Evolutionary conservation across 2,797 vertebrate species (phyloP), one percentile per base, ranked within the genome.

Genomic region (Acanthopagrus latus): DNA sequence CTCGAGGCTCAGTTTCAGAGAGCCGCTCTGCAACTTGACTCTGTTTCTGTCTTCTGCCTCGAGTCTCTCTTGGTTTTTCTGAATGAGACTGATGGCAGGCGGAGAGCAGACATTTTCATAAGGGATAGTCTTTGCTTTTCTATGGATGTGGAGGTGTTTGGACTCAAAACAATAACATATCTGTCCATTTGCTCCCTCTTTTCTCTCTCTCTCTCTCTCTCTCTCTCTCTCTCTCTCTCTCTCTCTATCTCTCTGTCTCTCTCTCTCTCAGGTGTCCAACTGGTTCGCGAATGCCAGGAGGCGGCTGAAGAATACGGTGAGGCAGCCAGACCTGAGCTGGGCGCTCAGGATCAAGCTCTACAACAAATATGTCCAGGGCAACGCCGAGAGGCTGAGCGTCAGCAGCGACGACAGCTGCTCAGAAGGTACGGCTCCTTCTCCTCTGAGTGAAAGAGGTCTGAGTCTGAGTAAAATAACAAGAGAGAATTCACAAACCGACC

Each of bases 281-380:
- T 99, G 98, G 98, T 99, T 99, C 86, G 98, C 98, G 80, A 99
- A 99, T 65, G 98, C 98, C 78, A 95, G 98, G 90, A 96, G 98
- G 84, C 95, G 98, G 47, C 96, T 99, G 93, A 99, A 99, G 95
- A 99, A 99, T 90, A 99, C 98, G 0, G 98, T 99, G 89, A 95
- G 98, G 92, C 97, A 99, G 91, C 98, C 98, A 23, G 98, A 99
- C 78, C 95, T 99, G 69, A 99, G 98, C 95, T 99, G 98, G 98
- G 98, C 98, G 7, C 95, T 99, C 56, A 89, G 98, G 90, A 99
- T 99, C 94, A 99, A 99, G 85, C 94, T 99, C 70, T 99, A 99
- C 94, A 99, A 99, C 95, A 99, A 99, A 89, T 99, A 99, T 0
- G 97, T 99, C 52, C 98, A 99, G 95, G 98, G 98, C 76, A 99